These are phyloP conservation scores for Nebria brevicollis DNA, from an alignment of 2,888 invertebrate species.

Conservation along the genomic window DNA sequence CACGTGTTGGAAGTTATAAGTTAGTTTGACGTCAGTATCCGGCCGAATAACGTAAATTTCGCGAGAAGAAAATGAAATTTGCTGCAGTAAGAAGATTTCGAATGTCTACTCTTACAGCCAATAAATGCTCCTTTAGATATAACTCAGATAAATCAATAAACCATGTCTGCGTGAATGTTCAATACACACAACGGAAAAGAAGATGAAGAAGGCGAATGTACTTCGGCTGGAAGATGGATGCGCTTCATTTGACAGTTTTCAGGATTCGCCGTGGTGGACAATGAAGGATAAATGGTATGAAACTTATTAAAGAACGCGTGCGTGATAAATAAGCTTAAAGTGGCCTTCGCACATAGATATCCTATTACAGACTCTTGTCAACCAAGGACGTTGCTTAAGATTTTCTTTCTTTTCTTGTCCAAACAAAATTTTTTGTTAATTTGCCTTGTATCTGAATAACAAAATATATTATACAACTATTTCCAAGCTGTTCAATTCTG, in stretches of 20 bases:
- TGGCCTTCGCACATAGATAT: not conserved
- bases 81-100: constrained; percentile 31
- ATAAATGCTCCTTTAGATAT: constrained; percentile 14
- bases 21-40: not conserved
- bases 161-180: constrained; percentile 8
- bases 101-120: constrained; percentile 14
- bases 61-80: constrained; percentile 32
- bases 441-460: not conserved
- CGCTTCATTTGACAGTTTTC: constrained; percentile 37
- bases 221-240: constrained; percentile 29
- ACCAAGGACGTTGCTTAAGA: not conserved
- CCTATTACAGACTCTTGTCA: not conserved
- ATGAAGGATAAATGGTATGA: not conserved
- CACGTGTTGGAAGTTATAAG: not conserved
- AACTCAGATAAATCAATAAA: constrained; percentile 40
- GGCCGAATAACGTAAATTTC: constrained; percentile 1
- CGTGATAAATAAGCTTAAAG: not conserved
- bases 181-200: not conserved
- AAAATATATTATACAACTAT: not conserved
- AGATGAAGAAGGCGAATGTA: constrained; percentile 6
- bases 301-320: not conserved
- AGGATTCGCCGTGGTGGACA: constrained; percentile 12
- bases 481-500: not conserved
- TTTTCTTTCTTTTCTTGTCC: not conserved
- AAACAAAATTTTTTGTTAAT: not conserved